A percentile compares a stretch with the other conserved stretches of the same genome.
Conservation (phyloP, 2,888 invertebrate genomes). For the Euclidia mi region DNA sequence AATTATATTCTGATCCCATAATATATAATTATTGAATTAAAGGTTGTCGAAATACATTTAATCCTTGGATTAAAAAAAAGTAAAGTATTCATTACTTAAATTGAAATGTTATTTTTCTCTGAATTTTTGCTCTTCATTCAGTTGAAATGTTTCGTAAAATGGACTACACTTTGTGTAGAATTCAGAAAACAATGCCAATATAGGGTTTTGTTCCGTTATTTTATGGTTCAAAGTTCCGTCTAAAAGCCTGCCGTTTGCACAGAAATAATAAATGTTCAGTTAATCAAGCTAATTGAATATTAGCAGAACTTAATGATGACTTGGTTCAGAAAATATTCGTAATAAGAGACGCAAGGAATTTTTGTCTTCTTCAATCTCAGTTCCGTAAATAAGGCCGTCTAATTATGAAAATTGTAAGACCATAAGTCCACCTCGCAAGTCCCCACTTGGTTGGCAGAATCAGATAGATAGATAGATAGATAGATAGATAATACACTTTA, state of each 20-base stretch:
- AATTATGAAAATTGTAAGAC: no score
- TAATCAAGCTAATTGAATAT: no score
- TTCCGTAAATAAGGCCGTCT: no score
- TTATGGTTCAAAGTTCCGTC: conserved; percentile 6
- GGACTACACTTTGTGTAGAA: not conserved
- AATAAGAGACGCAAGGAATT: no score
- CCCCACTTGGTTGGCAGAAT: no score
- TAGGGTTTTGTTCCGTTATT: not conserved
- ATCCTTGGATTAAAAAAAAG: conserved; percentile 27
- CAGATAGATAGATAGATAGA: no score
- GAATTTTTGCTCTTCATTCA: conserved; percentile 16
- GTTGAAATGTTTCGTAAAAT: conserved; percentile 17
- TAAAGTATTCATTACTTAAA: conserved; percentile 44
- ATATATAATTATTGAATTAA: conserved; percentile 27
- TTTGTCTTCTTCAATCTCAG: no score
- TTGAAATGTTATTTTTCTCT: conserved; percentile 28
- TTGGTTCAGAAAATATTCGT: no score
- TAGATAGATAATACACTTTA: no score
- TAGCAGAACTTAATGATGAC: no score
- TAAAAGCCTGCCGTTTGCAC: not conserved
- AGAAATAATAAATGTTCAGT: no score
- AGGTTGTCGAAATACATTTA: conserved; percentile 22
- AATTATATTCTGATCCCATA: conserved; percentile 11
- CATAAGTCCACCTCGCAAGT: no score
- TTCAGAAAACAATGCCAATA: not conserved